Conservation (phyloP, 2,797 vertebrate species). For the Bradypodion ventrale region DNA sequence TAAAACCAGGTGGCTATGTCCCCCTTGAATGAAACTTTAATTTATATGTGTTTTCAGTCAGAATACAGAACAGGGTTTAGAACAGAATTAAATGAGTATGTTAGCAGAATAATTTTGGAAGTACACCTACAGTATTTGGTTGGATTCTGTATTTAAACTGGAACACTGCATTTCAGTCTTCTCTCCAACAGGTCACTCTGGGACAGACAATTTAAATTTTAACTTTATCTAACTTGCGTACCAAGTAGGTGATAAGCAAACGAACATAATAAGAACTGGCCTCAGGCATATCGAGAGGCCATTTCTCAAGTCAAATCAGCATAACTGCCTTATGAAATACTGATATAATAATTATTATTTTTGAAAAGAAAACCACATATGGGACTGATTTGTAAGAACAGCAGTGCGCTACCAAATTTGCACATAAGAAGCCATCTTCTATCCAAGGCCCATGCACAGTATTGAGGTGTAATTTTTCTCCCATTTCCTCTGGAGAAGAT, state of each 20-base stretch:
- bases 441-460: accelerated
- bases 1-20: not conserved
- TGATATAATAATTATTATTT: no score
- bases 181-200: no score
- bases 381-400: not conserved
- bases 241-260: no score
- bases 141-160: not conserved
- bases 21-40: not conserved
- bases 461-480: constrained; percentile 3
- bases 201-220: no score
- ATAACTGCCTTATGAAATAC: no score
- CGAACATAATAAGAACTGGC: no score
- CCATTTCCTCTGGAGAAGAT: constrained; percentile 33
- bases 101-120: not conserved
- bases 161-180: no score
- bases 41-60: not conserved
- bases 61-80: not conserved
- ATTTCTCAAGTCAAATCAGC: no score
- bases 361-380: not conserved
- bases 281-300: no score
- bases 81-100: not conserved
- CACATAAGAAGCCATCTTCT: not conserved
- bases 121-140: not conserved
- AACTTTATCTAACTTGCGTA: no score
- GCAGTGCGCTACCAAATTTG: not conserved